Evolutionary conservation across 2,797 vertebrate genomes (phyloP).

Genomic region (Brotogeris chrysoptera): DNA sequence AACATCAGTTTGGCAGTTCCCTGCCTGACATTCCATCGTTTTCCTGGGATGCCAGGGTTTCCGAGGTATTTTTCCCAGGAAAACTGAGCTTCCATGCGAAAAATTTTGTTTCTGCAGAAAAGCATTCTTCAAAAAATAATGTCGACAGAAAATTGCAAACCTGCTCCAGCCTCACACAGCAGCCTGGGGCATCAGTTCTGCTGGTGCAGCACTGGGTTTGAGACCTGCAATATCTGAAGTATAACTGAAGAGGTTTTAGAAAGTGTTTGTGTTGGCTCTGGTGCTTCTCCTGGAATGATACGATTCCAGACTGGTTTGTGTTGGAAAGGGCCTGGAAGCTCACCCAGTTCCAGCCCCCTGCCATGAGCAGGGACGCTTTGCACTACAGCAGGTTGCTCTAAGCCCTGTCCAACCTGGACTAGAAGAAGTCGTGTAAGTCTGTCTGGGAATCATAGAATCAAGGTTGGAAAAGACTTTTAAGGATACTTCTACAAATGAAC

Average conservation of each 20-base stretch:
- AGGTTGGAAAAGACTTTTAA: neutral
- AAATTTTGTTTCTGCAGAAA: neutral
- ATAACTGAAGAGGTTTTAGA: neutral
- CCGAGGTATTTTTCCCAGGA: neutral
- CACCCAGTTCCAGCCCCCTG: neutral
- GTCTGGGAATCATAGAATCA: neutral
- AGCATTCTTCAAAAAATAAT: rapidly evolving
- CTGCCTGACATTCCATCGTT: neutral
- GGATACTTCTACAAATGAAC: neutral
- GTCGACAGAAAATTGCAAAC: neutral
- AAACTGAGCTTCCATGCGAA: rapidly evolving
- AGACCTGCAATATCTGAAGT: neutral
- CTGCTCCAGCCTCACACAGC: neutral
- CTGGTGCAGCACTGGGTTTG: neutral
- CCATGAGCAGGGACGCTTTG: neutral
- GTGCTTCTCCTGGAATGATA: neutral
- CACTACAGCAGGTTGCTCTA: neutral
- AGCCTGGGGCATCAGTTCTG: neutral
- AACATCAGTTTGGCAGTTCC: too few species aligned
- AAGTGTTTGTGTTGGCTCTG: neutral
- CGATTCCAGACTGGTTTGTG: neutral
- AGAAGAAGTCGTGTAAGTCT: neutral
- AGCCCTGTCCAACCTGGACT: neutral
- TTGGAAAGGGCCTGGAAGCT: neutral
- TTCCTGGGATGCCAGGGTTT: neutral